A percentile compares a stretch with the other conserved stretches of the same genome.
Conservation (phyloP, 1,140 invertebrate genomes). For the Achroia grisella region DNA sequence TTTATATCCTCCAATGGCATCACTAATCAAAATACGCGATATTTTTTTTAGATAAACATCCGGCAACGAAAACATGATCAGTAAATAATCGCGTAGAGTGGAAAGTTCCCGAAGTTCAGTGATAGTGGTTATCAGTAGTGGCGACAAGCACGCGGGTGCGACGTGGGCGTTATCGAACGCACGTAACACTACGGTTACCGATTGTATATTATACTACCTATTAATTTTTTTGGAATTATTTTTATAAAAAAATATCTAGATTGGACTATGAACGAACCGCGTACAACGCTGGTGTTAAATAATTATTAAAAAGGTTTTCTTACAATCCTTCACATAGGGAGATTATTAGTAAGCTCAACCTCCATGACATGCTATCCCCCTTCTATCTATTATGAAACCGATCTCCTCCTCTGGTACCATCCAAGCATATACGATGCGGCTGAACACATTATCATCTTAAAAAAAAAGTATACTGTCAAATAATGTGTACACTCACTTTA, state of each 20-base stretch:
- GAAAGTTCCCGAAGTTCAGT: conserved; percentile 20
- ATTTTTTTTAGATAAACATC: background rate
- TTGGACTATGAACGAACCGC: background rate
- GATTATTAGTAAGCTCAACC: too few relatives aligned
- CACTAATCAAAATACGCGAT: background rate
- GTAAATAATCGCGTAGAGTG: conserved; percentile 9
- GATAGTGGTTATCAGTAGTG: conserved; percentile 21
- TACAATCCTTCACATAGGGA: too few relatives aligned
- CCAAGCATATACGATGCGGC: too few relatives aligned
- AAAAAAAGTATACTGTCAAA: too few relatives aligned
- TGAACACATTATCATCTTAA: too few relatives aligned
- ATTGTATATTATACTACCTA: background rate
- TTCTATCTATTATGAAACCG: too few relatives aligned
- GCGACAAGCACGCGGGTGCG: conserved; percentile 10
- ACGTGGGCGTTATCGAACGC: conserved; percentile 10
- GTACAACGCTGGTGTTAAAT: background rate
- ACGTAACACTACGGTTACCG: background rate
- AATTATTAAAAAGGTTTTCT: background rate
- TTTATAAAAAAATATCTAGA: background rate
- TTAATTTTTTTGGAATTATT: background rate
- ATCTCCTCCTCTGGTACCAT: too few relatives aligned
- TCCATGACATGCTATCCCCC: too few relatives aligned
- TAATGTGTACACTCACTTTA: too few relatives aligned
- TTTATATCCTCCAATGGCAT: background rate
- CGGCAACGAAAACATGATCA: background rate